These are phyloP conservation scores for Drosophila affinis DNA, from an alignment of 2,888 invertebrate genomes.

Conservation along the genomic window DNA sequence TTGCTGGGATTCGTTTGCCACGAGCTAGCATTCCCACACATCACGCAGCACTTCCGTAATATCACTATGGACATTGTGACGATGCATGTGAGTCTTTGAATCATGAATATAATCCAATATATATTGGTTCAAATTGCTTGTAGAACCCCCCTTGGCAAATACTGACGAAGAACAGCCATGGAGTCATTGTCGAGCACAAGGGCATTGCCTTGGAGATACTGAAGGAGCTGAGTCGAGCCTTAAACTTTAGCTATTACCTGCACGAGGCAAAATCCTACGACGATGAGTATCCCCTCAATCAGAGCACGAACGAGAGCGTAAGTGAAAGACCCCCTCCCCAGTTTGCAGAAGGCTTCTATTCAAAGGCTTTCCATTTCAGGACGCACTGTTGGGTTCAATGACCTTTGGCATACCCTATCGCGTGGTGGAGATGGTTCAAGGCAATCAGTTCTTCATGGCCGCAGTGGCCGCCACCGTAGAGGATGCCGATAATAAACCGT, in stretches of 20 bases:
- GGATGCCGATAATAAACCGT: conserved; percentile 82
- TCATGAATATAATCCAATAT: conserved; percentile 57
- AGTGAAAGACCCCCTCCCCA: not conserved
- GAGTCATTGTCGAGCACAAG: conserved; percentile 84
- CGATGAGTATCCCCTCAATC: conserved; percentile 43
- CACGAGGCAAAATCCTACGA: conserved; percentile 66
- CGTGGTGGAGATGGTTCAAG: conserved; percentile 74
- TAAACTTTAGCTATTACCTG: conserved; percentile 89
- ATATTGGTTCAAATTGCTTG: conserved; percentile 61
- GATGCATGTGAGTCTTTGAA: conserved; percentile 88
- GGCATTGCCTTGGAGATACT: conserved; percentile 93
- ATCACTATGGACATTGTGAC: conserved; percentile 89
- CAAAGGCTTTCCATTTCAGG: conserved; percentile 39
- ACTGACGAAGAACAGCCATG: conserved; percentile 86
- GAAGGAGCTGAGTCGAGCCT: conserved; percentile 88
- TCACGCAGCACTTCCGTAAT: conserved; percentile 90
- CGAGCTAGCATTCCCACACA: conserved; percentile 91
- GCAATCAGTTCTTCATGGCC: conserved; percentile 80
- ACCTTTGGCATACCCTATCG: conserved; percentile 78
- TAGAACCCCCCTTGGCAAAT: conserved; percentile 96
- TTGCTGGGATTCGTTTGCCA: conserved; percentile 87
- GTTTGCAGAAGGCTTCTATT: no score
- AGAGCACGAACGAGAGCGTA: conserved; percentile 74
- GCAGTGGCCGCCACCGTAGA: conserved; percentile 82
- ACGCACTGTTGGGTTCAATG: conserved; percentile 76